Conservation (phyloP, 1,140 invertebrate species). For the Hestina assimilis region DNA sequence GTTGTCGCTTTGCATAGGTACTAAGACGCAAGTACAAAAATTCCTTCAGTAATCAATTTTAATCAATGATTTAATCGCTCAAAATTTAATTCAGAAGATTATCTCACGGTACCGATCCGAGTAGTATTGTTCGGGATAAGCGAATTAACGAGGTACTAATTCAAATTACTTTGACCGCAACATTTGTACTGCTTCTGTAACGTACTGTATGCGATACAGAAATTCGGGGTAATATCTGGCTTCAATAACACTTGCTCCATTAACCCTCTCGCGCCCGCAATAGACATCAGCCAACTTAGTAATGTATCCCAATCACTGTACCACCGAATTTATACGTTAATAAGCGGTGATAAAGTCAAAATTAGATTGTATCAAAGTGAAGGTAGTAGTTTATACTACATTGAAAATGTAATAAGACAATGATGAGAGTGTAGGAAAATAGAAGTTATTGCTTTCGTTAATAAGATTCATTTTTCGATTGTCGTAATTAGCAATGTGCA, state of each 20-base stretch:
- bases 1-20: too few relatives aligned
- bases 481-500: slow-evolving; percentile 21
- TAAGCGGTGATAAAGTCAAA: slow-evolving; percentile 5
- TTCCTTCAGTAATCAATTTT: slow-evolving; percentile 1
- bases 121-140: slow-evolving; percentile 14
- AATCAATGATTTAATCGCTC: slow-evolving; percentile 5
- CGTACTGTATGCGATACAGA: slow-evolving; percentile 43
- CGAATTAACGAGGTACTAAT: slow-evolving; percentile 21
- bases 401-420: slow-evolving; percentile 15
- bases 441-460: background rate
- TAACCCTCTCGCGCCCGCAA: slow-evolving; percentile 57
- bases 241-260: slow-evolving; percentile 69
- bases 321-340: slow-evolving; percentile 9
- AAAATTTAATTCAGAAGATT: slow-evolving; percentile 22
- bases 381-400: slow-evolving; percentile 1
- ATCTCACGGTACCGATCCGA: slow-evolving; percentile 17
- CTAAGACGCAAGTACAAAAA: background rate
- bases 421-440: slow-evolving; percentile 1
- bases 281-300: slow-evolving; percentile 49
- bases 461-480: slow-evolving; percentile 14
- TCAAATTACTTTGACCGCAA: slow-evolving; percentile 32
- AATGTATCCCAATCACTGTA: slow-evolving; percentile 23
- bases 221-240: slow-evolving; percentile 59
- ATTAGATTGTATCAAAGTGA: background rate
- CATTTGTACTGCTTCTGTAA: slow-evolving; percentile 42